Percentiles rank a stretch among this genome's conserved stretches.
phyloP scores from a whole-genome alignment of 30 jellyfish, hydroid and myxozoan species.

The Aurelia sp. region DNA sequence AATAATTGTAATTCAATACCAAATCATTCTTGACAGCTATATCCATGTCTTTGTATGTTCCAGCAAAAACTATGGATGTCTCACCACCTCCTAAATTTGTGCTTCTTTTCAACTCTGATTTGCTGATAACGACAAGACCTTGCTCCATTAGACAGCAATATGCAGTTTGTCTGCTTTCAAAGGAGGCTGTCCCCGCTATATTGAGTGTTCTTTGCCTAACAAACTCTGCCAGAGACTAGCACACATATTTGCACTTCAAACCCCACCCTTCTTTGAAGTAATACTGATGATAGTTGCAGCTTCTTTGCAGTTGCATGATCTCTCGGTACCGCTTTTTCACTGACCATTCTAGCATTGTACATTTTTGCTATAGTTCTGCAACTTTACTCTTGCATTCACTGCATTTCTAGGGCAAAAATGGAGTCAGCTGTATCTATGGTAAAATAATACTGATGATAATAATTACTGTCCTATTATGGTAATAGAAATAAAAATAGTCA shows the following conservation, averaged over 20 bases:
- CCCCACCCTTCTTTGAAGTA: conserved; percentile 13
- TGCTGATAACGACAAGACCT: conserved; percentile 18
- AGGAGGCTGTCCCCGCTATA: conserved; percentile 32
- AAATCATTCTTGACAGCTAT: conserved; percentile 9
- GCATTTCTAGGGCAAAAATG: conserved; percentile 9
- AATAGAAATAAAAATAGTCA: neutral
- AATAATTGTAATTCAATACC: conserved; percentile 5
- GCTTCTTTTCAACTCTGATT: conserved; percentile 1
- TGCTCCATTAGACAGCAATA: conserved; percentile 13
- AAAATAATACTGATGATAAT: neutral
- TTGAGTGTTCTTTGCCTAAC: conserved; percentile 25
- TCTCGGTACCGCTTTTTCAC: conserved; percentile 5
- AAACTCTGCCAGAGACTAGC: conserved; percentile 22
- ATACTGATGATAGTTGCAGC: conserved; percentile 19
- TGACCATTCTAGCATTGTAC: conserved; percentile 15
- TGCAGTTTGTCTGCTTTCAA: conserved; percentile 18
- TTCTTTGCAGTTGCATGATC: conserved; percentile 18
- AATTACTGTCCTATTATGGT: neutral
- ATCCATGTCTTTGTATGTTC: conserved; percentile 1
- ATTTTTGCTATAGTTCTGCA: neutral
- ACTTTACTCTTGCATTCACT: conserved; percentile 23
- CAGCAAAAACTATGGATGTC: conserved; percentile 19
- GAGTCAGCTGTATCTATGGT: conserved; percentile 7
- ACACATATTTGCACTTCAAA: conserved; percentile 18
- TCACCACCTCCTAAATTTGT: conserved; percentile 23